A percentile compares a stretch with the other conserved stretches of the same genome.
Evolutionary conservation across 2,113 vertebrate genomes (phyloP).

Genomic region (Apus apus): DNA sequence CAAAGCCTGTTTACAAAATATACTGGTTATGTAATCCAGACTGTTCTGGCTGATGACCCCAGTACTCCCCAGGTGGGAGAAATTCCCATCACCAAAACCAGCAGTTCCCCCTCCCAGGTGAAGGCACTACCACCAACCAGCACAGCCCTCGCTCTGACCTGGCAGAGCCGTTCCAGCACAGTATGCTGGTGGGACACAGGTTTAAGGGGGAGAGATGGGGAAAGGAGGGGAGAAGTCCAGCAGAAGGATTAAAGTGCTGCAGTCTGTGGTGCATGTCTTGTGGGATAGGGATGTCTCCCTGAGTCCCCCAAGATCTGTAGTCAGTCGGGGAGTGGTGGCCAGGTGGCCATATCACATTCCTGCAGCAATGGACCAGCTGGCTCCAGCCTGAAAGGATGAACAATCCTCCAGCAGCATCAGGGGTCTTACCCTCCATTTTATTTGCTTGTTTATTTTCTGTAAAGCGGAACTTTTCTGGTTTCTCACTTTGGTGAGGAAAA

Average conservation of each 20-base stretch:
- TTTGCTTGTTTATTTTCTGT: neutral
- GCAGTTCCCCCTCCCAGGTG: neutral
- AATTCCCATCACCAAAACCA: fast-evolving
- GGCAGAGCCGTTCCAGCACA: fast-evolving
- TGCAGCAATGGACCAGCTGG: neutral
- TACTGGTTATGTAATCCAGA: neutral
- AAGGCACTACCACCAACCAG: fast-evolving
- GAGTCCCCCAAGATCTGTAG: neutral
- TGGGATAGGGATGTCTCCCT: neutral
- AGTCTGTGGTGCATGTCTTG: fast-evolving
- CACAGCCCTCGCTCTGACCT: neutral
- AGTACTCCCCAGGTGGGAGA: neutral
- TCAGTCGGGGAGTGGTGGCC: neutral
- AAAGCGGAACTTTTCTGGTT: neutral
- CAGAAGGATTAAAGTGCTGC: neutral
- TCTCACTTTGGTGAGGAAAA: neutral
- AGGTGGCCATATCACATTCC: neutral
- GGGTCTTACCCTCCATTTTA: neutral
- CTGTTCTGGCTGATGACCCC: neutral
- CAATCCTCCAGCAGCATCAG: neutral
- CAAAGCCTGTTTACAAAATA: neutral
- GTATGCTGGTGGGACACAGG: fast-evolving
- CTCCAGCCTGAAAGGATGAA: neutral
- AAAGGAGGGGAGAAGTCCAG: neutral
- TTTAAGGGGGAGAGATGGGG: fast-evolving